Evolutionary conservation across 2,797 vertebrate genomes (phyloP).

Genomic region (Hipposideros larvatus): DNA sequence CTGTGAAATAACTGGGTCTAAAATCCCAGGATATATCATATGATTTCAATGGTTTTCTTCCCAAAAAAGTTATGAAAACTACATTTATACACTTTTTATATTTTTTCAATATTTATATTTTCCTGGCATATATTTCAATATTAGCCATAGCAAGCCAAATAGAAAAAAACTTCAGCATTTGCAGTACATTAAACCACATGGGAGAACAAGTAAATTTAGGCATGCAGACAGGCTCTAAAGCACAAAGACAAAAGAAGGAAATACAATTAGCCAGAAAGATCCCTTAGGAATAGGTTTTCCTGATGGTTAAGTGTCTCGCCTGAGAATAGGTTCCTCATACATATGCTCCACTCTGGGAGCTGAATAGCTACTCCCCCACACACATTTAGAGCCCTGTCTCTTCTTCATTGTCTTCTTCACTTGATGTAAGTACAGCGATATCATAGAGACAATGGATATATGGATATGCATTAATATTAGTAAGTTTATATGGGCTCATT

Average conservation of each 20-base stretch:
- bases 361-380: neutral
- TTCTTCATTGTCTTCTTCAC: neutral
- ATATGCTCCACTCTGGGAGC: neutral
- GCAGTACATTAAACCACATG: neutral
- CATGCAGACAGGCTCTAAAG: neutral
- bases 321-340: neutral
- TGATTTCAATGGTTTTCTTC: neutral
- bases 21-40: neutral
- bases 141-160: neutral
- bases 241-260: neutral
- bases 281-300: neutral
- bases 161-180: neutral
- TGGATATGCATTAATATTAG: neutral
- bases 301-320: neutral
- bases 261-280: neutral
- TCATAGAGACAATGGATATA: neutral
- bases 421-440: neutral
- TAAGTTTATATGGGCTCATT: neutral
- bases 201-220: neutral
- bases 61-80: neutral
- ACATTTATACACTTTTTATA: neutral
- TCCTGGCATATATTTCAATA: neutral
- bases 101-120: conserved; percentile 12
- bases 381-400: neutral
- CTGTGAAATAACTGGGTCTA: neutral